phyloP scores from a whole-genome alignment of 2,888 invertebrate species.

The Drosophila macrospina region DNA sequence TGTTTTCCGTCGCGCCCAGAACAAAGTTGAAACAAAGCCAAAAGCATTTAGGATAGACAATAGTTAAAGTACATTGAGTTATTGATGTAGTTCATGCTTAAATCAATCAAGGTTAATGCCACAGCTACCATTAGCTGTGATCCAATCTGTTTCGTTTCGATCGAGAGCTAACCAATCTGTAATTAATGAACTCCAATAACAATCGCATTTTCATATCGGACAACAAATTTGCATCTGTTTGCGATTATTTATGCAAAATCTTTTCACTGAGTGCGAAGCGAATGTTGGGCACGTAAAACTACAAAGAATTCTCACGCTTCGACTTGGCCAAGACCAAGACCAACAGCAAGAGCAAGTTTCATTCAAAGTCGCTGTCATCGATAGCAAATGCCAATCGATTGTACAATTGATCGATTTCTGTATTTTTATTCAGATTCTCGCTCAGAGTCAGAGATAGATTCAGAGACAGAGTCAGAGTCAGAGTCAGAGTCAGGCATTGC shows the following conservation, averaged over 20 bases:
- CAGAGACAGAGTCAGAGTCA: background rate
- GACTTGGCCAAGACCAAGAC: conserved; percentile 10
- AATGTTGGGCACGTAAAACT: conserved; percentile 8
- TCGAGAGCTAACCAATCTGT: conserved; percentile 26
- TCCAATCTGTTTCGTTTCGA: conserved; percentile 8
- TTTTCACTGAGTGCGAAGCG: conserved; percentile 28
- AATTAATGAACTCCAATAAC: conserved; percentile 67
- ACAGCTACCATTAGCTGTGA: conserved; percentile 20
- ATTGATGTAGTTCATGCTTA: conserved; percentile 43
- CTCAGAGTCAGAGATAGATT: conserved; percentile 2
- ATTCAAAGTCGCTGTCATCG: conserved; percentile 36
- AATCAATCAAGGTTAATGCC: conserved; percentile 66
- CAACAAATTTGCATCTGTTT: conserved; percentile 69
- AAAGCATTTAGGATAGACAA: conserved; percentile 20
- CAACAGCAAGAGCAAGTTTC: conserved; percentile 21
- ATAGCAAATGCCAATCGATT: conserved; percentile 35
- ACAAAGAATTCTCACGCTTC: conserved; percentile 60
- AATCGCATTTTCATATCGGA: conserved; percentile 19
- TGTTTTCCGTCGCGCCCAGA: conserved; percentile 59
- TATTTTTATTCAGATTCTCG: conserved; percentile 13
- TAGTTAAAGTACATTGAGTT: conserved; percentile 23
- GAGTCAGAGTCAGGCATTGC: conserved; percentile 39
- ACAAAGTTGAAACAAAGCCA: conserved; percentile 25
- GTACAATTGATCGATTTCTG: conserved; percentile 69
- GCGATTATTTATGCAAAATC: conserved; percentile 79